Conservation (phyloP, 2,113 vertebrate genomes). For the Hylia prasina region DNA sequence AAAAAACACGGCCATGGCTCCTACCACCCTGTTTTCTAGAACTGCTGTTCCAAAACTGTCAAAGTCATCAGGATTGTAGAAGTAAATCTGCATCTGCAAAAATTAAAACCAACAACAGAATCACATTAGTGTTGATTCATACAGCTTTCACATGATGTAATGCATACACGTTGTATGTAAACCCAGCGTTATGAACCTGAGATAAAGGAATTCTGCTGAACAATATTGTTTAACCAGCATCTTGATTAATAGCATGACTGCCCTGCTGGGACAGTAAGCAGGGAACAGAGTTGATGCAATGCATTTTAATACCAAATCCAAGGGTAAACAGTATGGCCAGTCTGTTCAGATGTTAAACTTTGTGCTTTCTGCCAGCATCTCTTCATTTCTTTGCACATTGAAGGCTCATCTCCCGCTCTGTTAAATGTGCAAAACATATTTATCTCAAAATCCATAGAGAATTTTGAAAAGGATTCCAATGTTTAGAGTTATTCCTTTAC, state of each 20-base stretch:
- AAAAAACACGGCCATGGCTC: slow-evolving; percentile 92
- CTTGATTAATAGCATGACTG: slow-evolving; percentile 54
- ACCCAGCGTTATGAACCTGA: not conserved
- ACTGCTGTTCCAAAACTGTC: slow-evolving; percentile 90
- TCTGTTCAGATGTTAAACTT: slow-evolving; percentile 17
- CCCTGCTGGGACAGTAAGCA: slow-evolving; percentile 45
- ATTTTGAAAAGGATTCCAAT: slow-evolving; percentile 33
- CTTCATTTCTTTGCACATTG: slow-evolving; percentile 20
- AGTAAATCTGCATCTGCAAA: slow-evolving; percentile 97
- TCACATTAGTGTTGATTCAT: slow-evolving; percentile 1
- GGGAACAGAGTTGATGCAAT: slow-evolving; percentile 17
- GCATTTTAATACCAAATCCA: slow-evolving; percentile 50
- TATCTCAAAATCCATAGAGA: slow-evolving; percentile 43
- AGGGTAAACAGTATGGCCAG: slow-evolving; percentile 26
- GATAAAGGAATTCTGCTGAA: slow-evolving; percentile 26
- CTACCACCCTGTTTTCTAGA: slow-evolving; percentile 88
- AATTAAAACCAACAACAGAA: slow-evolving; percentile 53
- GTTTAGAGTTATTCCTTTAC: slow-evolving; percentile 38
- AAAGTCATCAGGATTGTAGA: slow-evolving; percentile 96
- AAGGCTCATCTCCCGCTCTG: slow-evolving; percentile 22
- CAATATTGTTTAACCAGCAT: slow-evolving; percentile 43
- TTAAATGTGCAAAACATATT: slow-evolving; percentile 39
- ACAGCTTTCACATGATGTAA: not conserved
- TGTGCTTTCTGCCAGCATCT: slow-evolving; percentile 19
- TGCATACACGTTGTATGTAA: not conserved